Base-by-base conservation (phyloP, 2,797 vertebrate species). In the Gallinago solitaria region DNA sequence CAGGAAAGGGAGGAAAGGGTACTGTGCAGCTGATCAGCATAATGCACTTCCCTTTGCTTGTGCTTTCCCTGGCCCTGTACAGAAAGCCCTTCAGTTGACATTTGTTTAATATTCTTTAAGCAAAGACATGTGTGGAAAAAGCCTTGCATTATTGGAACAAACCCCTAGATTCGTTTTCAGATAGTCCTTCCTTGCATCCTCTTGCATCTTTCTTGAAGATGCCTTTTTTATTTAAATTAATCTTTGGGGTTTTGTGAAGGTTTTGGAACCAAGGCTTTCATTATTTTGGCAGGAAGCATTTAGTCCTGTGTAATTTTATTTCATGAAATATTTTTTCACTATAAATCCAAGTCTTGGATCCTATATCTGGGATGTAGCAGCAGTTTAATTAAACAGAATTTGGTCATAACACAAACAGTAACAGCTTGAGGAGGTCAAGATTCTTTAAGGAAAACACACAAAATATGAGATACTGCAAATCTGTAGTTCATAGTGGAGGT, bases 1-100 rank as follows among this genome's bases (percentile, higher is more conserved):
- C 92, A 94, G 81, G 2, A 37, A 33, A 93, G 74, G 75, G 32
- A 94, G 81, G 2, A 37, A 33, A 92, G 74, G 75, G 32, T 83
- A 89, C 83, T 83, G 82, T 92, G 95, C 77, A 77, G 32, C 60
- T 94, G 76, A 94, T 51, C 94, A 67, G 85, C 82, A 92, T 91
- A 96, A 96, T 92, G 91, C 37, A 9, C 53, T 92, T 90, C 73
- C 70, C 74, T 95, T 67, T 79, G 75, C 86, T 69, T 69, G 65
- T 39, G 63, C 75, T 93, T 87, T 75, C 75, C 59, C 68, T 91
- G 70, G 6, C 65, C 9, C 0, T 7, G 39, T 25, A 90, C 67
- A 87, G 86, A 91, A 89, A 96, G 48, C 51, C 70, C 74, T 80
- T 92, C 15, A 14, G 57, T 54, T 89, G 77, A 73, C 74, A 59